Percentiles rank a stretch among this genome's conserved stretches.
These are phyloP conservation scores for Thymelicus sylvestris DNA, from an alignment of 2,888 invertebrate species.

Conservation along the genomic window DNA sequence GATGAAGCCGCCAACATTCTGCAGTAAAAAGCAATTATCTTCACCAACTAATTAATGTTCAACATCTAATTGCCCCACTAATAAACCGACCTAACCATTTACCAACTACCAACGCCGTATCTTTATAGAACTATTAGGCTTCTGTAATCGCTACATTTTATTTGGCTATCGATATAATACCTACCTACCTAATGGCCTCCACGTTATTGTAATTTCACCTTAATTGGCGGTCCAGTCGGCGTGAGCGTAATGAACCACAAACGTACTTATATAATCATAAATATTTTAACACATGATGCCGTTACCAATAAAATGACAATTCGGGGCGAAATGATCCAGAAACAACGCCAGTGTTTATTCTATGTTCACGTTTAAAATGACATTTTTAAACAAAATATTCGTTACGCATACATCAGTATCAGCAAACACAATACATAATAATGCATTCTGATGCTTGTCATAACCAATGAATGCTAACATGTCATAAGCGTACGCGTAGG, in stretches of 20 bases:
- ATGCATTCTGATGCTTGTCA: constrained; percentile 31
- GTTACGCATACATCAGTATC: neutral
- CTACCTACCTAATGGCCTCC: constrained; percentile 36
- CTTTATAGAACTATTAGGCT: constrained; percentile 39
- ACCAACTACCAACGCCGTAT: constrained; percentile 5
- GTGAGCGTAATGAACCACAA: constrained; percentile 46
- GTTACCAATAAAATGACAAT: constrained; percentile 29
- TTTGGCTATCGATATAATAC: constrained; percentile 46
- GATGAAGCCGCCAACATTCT: constrained; percentile 53
- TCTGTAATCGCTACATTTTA: constrained; percentile 44
- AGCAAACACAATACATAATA: neutral
- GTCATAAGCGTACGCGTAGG: constrained; percentile 44
- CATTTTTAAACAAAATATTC: constrained; percentile 3
- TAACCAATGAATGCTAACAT: constrained; percentile 32
- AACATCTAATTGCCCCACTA: constrained; percentile 51
- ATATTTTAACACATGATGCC: constrained; percentile 42
- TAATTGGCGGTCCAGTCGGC: constrained; percentile 48
- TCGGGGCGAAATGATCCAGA: constrained; percentile 24
- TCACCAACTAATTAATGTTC: constrained; percentile 54
- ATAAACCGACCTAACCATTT: constrained; percentile 11
- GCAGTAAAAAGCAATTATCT: constrained; percentile 62
- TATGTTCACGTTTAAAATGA: constrained; percentile 4
- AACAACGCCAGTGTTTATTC: constrained; percentile 31
- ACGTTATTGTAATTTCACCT: constrained; percentile 48
- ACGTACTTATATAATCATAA: constrained; percentile 43